A percentile compares a stretch with the other conserved stretches of the same genome.
phyloP scores from a whole-genome alignment of 2,113 vertebrate genomes.

The Pelecanoides urinatrix region DNA sequence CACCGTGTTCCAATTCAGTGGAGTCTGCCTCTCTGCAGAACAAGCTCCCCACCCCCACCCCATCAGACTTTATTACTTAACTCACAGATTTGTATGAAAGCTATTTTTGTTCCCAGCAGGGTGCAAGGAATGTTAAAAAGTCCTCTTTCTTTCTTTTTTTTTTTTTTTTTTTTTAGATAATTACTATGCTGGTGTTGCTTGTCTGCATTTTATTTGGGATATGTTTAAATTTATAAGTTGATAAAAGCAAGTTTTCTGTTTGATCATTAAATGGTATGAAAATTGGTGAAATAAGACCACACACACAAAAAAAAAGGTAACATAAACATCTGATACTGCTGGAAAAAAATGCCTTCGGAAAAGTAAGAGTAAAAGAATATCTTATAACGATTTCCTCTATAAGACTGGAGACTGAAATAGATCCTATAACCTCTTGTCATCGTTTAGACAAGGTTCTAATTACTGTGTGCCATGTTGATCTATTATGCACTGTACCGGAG shows the following conservation, averaged over 20 bases:
- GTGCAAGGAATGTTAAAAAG: constrained; percentile 33
- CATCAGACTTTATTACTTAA: constrained; percentile 52
- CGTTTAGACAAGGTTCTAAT: constrained; percentile 35
- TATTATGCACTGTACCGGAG: background rate
- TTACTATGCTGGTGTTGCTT: constrained; percentile 37
- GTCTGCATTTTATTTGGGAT: constrained; percentile 54
- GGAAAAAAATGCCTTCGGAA: background rate
- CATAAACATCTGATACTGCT: constrained; percentile 25
- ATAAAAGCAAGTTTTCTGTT: constrained; percentile 53
- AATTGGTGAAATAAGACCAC: constrained; percentile 40
- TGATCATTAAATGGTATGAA: constrained; percentile 57
- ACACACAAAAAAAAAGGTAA: constrained; percentile 1
- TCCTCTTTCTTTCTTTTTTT: background rate
- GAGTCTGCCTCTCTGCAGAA: background rate
- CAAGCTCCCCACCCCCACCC: background rate
- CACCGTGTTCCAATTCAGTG: constrained; percentile 40
- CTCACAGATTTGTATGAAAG: constrained; percentile 45
- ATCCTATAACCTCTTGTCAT: constrained; percentile 36
- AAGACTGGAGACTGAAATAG: constrained; percentile 38
- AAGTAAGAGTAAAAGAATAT: constrained; percentile 5
- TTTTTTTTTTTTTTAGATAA: background rate
- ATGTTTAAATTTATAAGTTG: constrained; percentile 50
- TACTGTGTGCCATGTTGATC: constrained; percentile 10
- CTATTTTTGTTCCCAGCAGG: constrained; percentile 56
- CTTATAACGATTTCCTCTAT: constrained; percentile 1